Percentiles rank a stretch among this genome's conserved stretches.
phyloP scores from a whole-genome alignment of 2,113 vertebrate genomes.

The Paralichthys olivaceus region DNA sequence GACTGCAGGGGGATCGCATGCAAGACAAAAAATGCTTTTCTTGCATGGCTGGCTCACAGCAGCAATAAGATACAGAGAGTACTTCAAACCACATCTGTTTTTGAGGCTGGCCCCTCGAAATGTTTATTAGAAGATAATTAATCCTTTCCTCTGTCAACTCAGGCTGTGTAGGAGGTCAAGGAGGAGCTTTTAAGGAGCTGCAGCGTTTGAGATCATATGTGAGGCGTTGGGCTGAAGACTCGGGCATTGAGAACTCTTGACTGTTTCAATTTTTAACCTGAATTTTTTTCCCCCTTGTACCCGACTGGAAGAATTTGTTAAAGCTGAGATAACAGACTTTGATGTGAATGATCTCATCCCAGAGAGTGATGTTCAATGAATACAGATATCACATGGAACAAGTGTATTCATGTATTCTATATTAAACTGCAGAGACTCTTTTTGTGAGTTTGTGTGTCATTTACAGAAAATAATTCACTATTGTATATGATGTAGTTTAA shows the following conservation, averaged over 20 bases:
- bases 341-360: neutral
- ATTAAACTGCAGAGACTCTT: constrained; percentile 65
- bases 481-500: neutral
- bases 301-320: constrained; percentile 9
- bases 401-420: constrained; percentile 58
- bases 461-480: neutral
- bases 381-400: constrained; percentile 51
- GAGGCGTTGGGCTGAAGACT: neutral
- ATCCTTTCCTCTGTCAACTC: constrained; percentile 38
- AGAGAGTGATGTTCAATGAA: constrained; percentile 17
- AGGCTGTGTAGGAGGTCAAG: constrained; percentile 32
- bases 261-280: neutral
- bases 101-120: constrained; percentile 78
- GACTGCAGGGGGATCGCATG: constrained; percentile 14
- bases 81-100: constrained; percentile 13
- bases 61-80: constrained; percentile 15
- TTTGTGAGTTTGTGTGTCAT: constrained; percentile 19
- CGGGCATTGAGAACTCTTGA: constrained; percentile 13
- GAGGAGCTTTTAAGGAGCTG: constrained; percentile 1
- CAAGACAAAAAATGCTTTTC: constrained; percentile 37
- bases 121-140: constrained; percentile 11
- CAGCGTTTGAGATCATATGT: neutral
- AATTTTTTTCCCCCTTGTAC: neutral
- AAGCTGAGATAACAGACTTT: constrained; percentile 28
- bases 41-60: constrained; percentile 60